Evolutionary conservation across 1,140 invertebrate species (phyloP), one percentile per base, ranked within the genome.

Genomic region (Cryptotermes secundus): DNA sequence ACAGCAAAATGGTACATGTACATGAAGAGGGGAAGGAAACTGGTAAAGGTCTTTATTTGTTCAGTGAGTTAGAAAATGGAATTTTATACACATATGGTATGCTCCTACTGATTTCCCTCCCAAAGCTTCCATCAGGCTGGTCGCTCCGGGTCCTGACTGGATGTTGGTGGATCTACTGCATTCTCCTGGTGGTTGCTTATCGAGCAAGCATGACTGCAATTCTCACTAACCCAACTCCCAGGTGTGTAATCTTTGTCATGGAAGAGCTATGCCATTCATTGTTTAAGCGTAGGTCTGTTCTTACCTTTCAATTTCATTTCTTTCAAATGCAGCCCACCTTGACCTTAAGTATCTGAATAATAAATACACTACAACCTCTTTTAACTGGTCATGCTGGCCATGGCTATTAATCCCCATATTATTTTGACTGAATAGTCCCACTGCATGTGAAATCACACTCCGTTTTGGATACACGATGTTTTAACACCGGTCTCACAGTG

Each of bases 81-180:
- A 91, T 95, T 84, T 89, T 96, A 14, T 94, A 96, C 85, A 95
- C 95, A 0, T 96, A 93, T 86, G 93, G 95, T 84, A 96, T 96
- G 95, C 88, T 96, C 34, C 88, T 96, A 2, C 92, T 95, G 86
- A 94, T 96, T 34, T 95, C 95, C 0, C 86, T 96, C 79, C 95
- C 95, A 0, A 92, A 93, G 87, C 16, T 84, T 4, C 84, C 84
- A 36, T n/a, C 90, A 19, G 94, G 93, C 36, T 96, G 95, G 95
- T 94, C 95, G 0, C 89, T 96, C 65, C 90, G 95, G 53, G 88
- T 96, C 26, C 90, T 96, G 22, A 95, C 95, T 34, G 95, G 95
- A 3, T 96, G 95, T 93, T 96, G 96, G 89, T 96, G 95, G 95
- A 87, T 96, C 0, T 97, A 96, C 87, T 95, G 94, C 87, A 93